Conservation (phyloP, 1,140 invertebrate species). For the Brachionus rubens region DNA sequence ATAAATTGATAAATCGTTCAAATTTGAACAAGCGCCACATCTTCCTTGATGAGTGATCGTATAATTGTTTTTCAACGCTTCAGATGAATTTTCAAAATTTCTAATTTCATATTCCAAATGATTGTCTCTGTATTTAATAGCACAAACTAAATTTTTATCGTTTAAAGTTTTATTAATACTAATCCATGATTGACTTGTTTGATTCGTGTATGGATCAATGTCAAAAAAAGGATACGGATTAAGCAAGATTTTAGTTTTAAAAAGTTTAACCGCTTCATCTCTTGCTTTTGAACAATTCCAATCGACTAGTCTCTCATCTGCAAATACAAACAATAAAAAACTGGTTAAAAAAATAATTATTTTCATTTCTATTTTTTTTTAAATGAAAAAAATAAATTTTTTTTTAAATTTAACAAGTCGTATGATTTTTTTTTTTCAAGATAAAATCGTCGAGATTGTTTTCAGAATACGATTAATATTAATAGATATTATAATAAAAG, state of each 20-base stretch:
- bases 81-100: not conserved
- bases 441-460: too few relatives aligned
- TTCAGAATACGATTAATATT: too few relatives aligned
- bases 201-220: conserved; percentile 12
- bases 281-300: not conserved
- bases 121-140: not conserved
- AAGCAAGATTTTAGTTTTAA: not conserved
- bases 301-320: too few relatives aligned
- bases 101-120: not conserved
- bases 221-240: conserved; percentile 13
- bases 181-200: not conserved
- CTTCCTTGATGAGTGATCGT: conserved; percentile 14
- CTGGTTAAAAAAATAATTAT: too few relatives aligned
- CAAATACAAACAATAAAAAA: too few relatives aligned
- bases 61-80: not conserved
- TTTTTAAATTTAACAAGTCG: too few relatives aligned
- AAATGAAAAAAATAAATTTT: too few relatives aligned
- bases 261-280: not conserved
- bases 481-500: too few relatives aligned
- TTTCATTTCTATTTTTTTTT: too few relatives aligned
- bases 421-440: too few relatives aligned
- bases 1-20: conserved; percentile 27
- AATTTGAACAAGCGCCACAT: conserved; percentile 18
- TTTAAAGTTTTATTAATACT: not conserved
- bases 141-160: conserved; percentile 8